Evolutionary conservation across 2,113 vertebrate genomes (phyloP), one percentile per base, ranked within the genome.

Genomic region (Lasiurus cinereus): DNA sequence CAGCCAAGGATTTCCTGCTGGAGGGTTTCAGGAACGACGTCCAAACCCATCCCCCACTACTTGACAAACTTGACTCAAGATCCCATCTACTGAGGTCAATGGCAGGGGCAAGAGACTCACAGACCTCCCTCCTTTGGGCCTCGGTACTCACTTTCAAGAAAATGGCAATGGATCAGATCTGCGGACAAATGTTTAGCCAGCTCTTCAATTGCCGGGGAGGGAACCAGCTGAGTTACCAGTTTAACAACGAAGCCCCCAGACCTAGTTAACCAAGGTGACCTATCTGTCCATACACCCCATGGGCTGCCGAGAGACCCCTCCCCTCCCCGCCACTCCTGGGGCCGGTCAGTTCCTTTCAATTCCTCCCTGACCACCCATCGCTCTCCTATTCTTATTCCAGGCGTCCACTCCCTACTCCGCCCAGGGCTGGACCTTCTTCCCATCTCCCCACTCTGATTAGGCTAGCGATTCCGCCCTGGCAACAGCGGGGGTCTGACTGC

Each of bases 351-450:
- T 83, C 21, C 83, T 82, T 50, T 66, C 22, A 29, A 3, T 80
- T 76, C 70, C n/a, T 18, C 33, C 56, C 85, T 0, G 39, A 62
- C 87, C 90, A 59, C 94, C 33, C 29, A 16, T 5, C 3, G 36
- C 36, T 80, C 67, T 79, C 80, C 91, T 73, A 93, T 96, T 97
- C 91, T 85, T 59, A 90, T 79, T 89, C 56, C 74, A 8, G 94
- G 96, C 83, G 93, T 91, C 90, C 95, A 85, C 84, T 80, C 64
- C 66, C 67, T 16, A 8, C 78, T 31, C 66, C 8, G 54, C 87
- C 82, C 91, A 1, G 87, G 67, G 80, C 80, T 79, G 91, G 93
- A 70, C 88, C 0, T 22, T 15, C 66, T 56, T 39, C 86, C 77
- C 72, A 24, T n/a, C 54, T 92, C 74, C 69, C 6, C 5, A 43